phyloP scores from a whole-genome alignment of 1,140 invertebrate species.

The Ostrea edulis region DNA sequence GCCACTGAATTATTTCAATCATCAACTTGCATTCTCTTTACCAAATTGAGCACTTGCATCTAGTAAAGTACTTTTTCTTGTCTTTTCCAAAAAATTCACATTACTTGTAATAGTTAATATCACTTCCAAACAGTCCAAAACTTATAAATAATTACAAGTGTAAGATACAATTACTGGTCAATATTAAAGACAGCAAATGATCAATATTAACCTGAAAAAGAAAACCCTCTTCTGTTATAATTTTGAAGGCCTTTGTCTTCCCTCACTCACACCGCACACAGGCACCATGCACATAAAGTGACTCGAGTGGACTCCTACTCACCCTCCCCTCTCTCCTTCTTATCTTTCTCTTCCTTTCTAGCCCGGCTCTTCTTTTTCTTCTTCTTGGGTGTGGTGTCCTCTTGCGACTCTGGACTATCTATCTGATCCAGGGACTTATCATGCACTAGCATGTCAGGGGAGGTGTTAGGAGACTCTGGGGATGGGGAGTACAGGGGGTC shows the following conservation, averaged over 20 bases:
- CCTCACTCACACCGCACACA: not conserved
- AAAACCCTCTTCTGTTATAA: not conserved
- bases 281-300: not conserved
- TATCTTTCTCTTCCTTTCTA: conserved; percentile 43
- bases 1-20: not conserved
- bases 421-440: conserved; percentile 42
- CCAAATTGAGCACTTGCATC: not conserved
- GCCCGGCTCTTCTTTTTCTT: conserved; percentile 39
- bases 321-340: conserved; percentile 42
- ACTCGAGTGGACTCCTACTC: not conserved
- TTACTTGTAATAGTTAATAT: not conserved
- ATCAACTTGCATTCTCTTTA: conserved; percentile 12
- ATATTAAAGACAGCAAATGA: not conserved
- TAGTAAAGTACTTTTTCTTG: not conserved
- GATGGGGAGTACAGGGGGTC: conserved; percentile 53
- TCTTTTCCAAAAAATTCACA: not conserved
- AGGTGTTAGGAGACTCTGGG: conserved; percentile 50
- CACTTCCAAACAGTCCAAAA: not conserved
- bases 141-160: not conserved
- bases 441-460: conserved; percentile 39
- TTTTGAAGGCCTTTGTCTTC: not conserved
- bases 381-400: conserved; percentile 49
- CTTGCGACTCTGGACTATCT: conserved; percentile 55
- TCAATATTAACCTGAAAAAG: conserved; percentile 6
- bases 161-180: not conserved